Percentiles rank a stretch among this genome's conserved stretches.
Evolutionary conservation across 2,113 vertebrate species (phyloP).

Genomic region (Brachyistius frenatus): DNA sequence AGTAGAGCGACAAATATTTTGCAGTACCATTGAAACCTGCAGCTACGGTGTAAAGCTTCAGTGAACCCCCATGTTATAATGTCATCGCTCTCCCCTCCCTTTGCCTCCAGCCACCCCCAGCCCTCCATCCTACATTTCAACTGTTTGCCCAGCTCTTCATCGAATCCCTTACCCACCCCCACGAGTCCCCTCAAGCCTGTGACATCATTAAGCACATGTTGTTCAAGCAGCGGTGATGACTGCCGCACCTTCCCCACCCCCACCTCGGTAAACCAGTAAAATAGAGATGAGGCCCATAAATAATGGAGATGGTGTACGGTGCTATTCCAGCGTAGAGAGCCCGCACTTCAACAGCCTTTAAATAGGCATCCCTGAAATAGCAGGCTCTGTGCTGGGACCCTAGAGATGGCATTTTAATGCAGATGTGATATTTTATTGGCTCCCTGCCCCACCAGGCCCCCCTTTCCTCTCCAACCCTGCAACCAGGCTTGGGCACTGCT

Average conservation of each 20-base stretch:
- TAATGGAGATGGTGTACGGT: constrained; percentile 85
- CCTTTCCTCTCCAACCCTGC: constrained; percentile 9
- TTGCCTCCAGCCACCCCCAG: constrained; percentile 7
- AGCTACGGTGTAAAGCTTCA: constrained; percentile 49
- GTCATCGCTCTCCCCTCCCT: constrained; percentile 41
- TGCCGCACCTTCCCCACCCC: constrained; percentile 56
- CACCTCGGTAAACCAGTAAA: constrained; percentile 84
- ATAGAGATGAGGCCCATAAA: constrained; percentile 85
- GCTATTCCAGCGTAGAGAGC: constrained; percentile 83
- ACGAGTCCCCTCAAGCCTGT: constrained; percentile 62
- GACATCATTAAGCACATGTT: constrained; percentile 79
- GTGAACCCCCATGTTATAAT: constrained; percentile 54
- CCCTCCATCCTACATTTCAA: constrained; percentile 36
- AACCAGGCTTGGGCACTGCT: constrained; percentile 37
- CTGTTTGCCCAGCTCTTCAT: constrained; percentile 33
- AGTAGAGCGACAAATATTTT: constrained; percentile 24
- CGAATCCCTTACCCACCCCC: constrained; percentile 35
- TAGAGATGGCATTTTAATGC: constrained; percentile 82
- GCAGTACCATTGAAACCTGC: constrained; percentile 56
- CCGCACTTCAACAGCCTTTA: constrained; percentile 82
- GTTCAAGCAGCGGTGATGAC: constrained; percentile 76
- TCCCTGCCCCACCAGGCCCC: constrained; percentile 21
- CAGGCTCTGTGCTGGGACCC: constrained; percentile 63
- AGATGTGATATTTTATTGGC: constrained; percentile 81
- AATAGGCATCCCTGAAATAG: constrained; percentile 85